These are phyloP conservation scores for Arvicanthis niloticus DNA, from an alignment of 2,113 vertebrate species.

Conservation along the genomic window DNA sequence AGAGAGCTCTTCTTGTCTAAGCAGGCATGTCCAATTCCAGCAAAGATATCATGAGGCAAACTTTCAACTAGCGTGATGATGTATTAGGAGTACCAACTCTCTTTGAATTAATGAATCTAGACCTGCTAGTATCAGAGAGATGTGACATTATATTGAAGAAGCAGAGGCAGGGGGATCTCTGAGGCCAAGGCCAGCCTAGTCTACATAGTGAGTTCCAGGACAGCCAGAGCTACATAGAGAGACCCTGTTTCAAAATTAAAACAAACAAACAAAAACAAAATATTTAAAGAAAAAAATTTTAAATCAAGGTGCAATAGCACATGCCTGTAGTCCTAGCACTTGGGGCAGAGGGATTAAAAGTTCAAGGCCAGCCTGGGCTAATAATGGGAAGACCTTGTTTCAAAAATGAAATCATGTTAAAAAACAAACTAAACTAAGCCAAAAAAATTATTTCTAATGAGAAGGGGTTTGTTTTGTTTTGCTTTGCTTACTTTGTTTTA, in stretches of 20 bases:
- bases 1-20: not conserved
- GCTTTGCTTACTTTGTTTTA: not conserved
- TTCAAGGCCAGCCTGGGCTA: not conserved
- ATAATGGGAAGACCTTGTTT: not conserved
- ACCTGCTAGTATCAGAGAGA: not conserved
- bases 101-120: not conserved
- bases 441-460: not conserved
- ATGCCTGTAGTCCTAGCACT: not conserved
- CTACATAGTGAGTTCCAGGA: not conserved
- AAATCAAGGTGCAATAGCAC: not conserved
- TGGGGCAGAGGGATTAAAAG: not conserved
- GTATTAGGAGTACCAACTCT: not conserved
- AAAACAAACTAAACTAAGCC: not conserved
- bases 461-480: not conserved
- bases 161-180: not conserved
- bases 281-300: not conserved
- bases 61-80: not conserved
- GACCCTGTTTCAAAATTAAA: not conserved
- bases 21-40: not conserved
- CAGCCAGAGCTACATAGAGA: not conserved
- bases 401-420: not conserved
- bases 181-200: not conserved
- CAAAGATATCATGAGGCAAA: not conserved
- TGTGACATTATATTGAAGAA: not conserved
- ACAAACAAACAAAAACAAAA: not conserved